Base-by-base conservation (phyloP, 2,888 invertebrate genomes). In the Drosophila neotestacea region DNA sequence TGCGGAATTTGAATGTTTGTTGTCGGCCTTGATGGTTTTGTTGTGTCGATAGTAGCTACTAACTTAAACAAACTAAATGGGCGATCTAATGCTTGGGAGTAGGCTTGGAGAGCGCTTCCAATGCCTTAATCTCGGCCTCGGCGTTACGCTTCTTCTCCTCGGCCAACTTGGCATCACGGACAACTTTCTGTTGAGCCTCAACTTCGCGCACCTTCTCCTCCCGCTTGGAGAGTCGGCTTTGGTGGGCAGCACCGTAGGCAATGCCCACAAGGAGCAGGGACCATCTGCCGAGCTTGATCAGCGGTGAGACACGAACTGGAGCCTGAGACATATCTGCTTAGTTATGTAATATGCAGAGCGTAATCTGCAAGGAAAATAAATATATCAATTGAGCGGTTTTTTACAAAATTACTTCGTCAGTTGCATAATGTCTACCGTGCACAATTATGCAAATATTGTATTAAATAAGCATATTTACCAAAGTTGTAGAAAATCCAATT, bases 261-360 rank as follows among this genome's bases (percentile, higher is more conserved):
- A 97, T 93, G 34, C 97, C 97, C 0, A 94, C 93, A 0, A 94
- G 91, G 4, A 97, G 94, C 88, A 97, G 94, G 62, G 95, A 95
- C 97, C 97, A 97, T 90, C 97, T 94, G 66, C 95, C 95, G 89
- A 97, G 96, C 94, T 95, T 96, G 91, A 97, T 97, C 63, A 96
- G 93, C 56, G 97, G 97, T 55, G 97, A 96, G 78, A 97, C 96
- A 90, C 95, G 94, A 75, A 96, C 95, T 82, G 97, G 96, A 87
- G 96, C 88, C 84, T 92, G 92, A 71, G 92, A 92, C 92, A 92
- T 92, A 74, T 78, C 80, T 74, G 56, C 58, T 69, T 52, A 70
- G 87, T 91, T 91, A 91, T 91, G 91, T 91, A 91, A 91, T 88
- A 81, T 63, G 65, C 65, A 61, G 68, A 69, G 48, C 70, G 73